Evolutionary conservation across 2,888 invertebrate species (phyloP).

Genomic region (Leucozona laternaria): DNA sequence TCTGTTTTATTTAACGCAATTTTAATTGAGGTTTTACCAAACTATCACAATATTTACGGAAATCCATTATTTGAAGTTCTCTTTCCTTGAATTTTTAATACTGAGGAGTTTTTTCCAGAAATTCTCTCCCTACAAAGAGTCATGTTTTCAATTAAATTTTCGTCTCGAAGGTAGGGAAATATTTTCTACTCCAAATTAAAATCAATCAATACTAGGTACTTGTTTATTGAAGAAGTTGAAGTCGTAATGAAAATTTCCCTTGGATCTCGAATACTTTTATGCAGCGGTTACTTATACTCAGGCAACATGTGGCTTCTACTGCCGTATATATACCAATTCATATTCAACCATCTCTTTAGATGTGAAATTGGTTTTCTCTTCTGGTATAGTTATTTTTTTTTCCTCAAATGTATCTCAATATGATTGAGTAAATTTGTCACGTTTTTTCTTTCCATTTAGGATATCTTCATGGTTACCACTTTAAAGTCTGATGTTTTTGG

Average conservation of each 20-base stretch:
- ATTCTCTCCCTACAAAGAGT: background rate
- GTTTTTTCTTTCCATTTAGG: slow-evolving; percentile 28
- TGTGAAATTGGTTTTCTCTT: slow-evolving; percentile 17
- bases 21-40: no score
- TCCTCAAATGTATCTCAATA: background rate
- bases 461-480: slow-evolving; percentile 17
- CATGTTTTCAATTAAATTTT: background rate
- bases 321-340: background rate
- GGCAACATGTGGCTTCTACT: slow-evolving; percentile 8
- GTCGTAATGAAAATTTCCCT: background rate
- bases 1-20: no score
- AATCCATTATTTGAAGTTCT: no score
- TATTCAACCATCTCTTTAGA: slow-evolving; percentile 15
- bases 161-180: background rate
- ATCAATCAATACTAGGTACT: background rate
- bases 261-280: background rate
- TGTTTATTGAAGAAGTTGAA: background rate
- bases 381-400: background rate
- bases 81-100: no score
- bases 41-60: no score
- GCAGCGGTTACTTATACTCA: background rate
- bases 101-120: background rate
- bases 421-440: slow-evolving; percentile 31
- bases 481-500: slow-evolving; percentile 7
- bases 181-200: background rate